Percentiles rank a stretch among this genome's conserved stretches.
phyloP scores from a whole-genome alignment of 2,888 invertebrate species.

The Tinea trinotella region DNA sequence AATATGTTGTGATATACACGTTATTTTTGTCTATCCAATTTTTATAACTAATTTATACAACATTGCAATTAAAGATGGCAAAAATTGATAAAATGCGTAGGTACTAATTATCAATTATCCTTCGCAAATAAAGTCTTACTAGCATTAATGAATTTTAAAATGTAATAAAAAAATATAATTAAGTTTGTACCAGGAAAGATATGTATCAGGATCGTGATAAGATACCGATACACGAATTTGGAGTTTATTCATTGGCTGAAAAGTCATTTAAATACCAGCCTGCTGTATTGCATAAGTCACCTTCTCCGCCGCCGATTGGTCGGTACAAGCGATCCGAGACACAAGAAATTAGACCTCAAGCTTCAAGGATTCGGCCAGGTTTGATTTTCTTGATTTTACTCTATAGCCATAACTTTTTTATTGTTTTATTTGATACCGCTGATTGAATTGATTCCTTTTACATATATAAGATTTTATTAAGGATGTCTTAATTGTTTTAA shows the following conservation, averaged over 20 bases:
- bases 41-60: too few species aligned
- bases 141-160: not conserved
- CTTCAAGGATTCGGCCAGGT: slow-evolving; percentile 48
- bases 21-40: too few species aligned
- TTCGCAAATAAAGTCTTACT: not conserved
- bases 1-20: too few species aligned
- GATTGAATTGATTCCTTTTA: too few species aligned
- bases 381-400: too few species aligned
- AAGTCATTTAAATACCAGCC: slow-evolving; percentile 30
- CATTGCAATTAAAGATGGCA: too few species aligned
- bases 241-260: slow-evolving; percentile 52
- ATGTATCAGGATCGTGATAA: slow-evolving; percentile 42
- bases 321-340: slow-evolving; percentile 33
- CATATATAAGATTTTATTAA: too few species aligned
- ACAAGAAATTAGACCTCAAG: slow-evolving; percentile 34
- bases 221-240: slow-evolving; percentile 49
- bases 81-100: too few species aligned
- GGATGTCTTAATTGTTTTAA: too few species aligned
- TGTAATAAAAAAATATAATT: slow-evolving; percentile 8
- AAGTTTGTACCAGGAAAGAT: slow-evolving; percentile 43
- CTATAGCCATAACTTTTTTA: too few species aligned
- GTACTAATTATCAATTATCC: too few species aligned
- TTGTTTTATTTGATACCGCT: too few species aligned
- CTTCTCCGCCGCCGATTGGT: slow-evolving; percentile 39
- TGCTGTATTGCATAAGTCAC: slow-evolving; percentile 32